A percentile compares a stretch with the other conserved stretches of the same genome.
Evolutionary conservation across 1,140 invertebrate species (phyloP).

Genomic region (Heliconius himera): DNA sequence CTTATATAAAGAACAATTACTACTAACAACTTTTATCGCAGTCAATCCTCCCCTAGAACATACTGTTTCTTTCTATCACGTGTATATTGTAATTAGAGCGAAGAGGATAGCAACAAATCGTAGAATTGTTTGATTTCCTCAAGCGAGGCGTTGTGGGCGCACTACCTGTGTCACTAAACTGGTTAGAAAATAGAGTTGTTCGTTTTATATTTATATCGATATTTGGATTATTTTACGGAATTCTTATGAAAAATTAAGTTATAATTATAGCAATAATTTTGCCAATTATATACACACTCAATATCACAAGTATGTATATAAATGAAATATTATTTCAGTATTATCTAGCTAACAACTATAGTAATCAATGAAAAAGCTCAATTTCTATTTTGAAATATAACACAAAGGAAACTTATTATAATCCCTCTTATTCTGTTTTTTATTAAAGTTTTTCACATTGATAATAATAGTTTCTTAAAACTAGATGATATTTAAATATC

Average conservation of each 20-base stretch:
- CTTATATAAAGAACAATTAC: slow-evolving; percentile 18
- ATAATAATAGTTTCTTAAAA: too few relatives aligned
- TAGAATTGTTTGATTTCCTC: slow-evolving; percentile 47
- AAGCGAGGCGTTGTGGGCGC: slow-evolving; percentile 30
- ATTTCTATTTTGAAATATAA: too few relatives aligned
- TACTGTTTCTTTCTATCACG: not conserved
- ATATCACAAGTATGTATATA: not conserved
- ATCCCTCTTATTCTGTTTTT: too few relatives aligned
- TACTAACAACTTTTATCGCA: slow-evolving; percentile 24
- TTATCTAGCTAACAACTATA: too few relatives aligned
- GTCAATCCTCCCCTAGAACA: slow-evolving; percentile 22
- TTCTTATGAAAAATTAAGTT: not conserved
- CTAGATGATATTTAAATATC: too few relatives aligned
- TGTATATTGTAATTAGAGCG: not conserved
- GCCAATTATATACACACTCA: too few relatives aligned
- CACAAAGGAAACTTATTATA: too few relatives aligned
- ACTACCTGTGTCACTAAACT: slow-evolving; percentile 47
- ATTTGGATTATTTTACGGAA: not conserved
- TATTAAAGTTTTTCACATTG: too few relatives aligned
- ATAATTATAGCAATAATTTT: not conserved
- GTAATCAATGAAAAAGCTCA: too few relatives aligned
- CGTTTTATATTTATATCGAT: not conserved
- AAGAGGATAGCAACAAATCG: slow-evolving; percentile 24
- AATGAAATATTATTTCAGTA: not conserved
- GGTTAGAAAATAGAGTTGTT: slow-evolving; percentile 38